Conservation (phyloP, 1,140 invertebrate genomes). For the Sminthurides bifidus region DNA sequence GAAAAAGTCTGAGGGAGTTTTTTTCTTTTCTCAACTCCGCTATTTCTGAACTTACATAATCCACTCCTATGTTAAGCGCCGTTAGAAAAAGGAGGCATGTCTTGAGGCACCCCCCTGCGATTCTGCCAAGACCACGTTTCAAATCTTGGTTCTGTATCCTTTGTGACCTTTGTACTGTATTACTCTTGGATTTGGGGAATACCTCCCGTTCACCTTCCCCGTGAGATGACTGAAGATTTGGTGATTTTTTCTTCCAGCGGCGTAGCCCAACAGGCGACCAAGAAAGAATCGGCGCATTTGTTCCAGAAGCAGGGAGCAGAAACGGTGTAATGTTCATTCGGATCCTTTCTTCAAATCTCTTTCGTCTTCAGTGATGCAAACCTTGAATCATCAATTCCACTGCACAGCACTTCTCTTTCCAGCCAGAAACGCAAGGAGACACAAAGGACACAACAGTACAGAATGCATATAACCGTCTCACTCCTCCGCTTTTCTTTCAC, state of each 20-base stretch:
- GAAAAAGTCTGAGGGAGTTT: too few species aligned
- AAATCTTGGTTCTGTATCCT: neutral
- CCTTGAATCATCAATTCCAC: too few species aligned
- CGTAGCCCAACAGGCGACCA: constrained; percentile 28
- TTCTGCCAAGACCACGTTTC: neutral
- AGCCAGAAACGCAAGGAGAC: too few species aligned
- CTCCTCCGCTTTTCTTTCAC: too few species aligned
- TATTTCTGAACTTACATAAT: too few species aligned
- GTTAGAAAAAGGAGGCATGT: too few species aligned
- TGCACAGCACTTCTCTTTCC: too few species aligned
- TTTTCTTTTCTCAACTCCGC: too few species aligned
- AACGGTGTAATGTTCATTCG: constrained; percentile 23
- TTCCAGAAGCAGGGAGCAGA: constrained; percentile 28
- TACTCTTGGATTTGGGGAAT: neutral
- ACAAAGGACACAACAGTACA: too few species aligned
- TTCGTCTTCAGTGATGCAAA: constrained; percentile 7
- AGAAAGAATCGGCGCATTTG: constrained; percentile 28
- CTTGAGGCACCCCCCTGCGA: too few species aligned
- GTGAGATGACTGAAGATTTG: neutral
- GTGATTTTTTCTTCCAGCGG: constrained; percentile 15
- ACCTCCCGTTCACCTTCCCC: neutral
- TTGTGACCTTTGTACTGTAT: neutral
- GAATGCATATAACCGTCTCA: too few species aligned
- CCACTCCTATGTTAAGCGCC: too few species aligned
- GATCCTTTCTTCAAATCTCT: neutral